A percentile compares a stretch with the other conserved stretches of the same genome.
phyloP scores from a whole-genome alignment of 2,113 vertebrate species.

The Helogale parvula region DNA sequence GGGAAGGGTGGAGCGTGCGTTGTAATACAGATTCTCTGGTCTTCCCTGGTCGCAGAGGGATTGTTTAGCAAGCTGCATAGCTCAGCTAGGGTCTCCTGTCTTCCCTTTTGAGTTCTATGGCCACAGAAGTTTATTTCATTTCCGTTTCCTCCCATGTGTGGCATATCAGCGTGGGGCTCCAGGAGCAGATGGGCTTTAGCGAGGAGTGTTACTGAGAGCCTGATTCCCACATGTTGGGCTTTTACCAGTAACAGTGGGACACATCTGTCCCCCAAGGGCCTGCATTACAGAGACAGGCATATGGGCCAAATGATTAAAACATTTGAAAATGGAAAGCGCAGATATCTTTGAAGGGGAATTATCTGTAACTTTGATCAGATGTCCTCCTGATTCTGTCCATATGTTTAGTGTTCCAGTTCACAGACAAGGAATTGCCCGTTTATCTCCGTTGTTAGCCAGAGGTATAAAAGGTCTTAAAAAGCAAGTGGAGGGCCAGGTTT shows the following conservation, averaged over 20 bases:
- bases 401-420: neutral
- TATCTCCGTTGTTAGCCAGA: neutral
- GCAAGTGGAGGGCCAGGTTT: neutral
- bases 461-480: neutral
- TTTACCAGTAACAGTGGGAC: neutral
- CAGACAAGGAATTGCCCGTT: neutral
- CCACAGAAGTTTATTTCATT: neutral
- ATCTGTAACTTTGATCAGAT: constrained; percentile 63
- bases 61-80: neutral
- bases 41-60: too few species aligned
- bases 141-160: neutral
- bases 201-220: neutral
- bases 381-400: constrained; percentile 13
- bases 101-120: neutral
- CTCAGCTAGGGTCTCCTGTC: neutral
- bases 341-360: constrained; percentile 62
- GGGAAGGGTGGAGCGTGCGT: neutral
- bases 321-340: constrained; percentile 6
- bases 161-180: neutral
- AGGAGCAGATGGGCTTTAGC: neutral
- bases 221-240: neutral
- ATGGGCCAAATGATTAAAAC: neutral
- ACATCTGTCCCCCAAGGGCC: neutral
- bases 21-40: neutral
- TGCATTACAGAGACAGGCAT: neutral